Base-by-base conservation (phyloP, 2,113 vertebrate genomes). In the Myiopsitta monachus region DNA sequence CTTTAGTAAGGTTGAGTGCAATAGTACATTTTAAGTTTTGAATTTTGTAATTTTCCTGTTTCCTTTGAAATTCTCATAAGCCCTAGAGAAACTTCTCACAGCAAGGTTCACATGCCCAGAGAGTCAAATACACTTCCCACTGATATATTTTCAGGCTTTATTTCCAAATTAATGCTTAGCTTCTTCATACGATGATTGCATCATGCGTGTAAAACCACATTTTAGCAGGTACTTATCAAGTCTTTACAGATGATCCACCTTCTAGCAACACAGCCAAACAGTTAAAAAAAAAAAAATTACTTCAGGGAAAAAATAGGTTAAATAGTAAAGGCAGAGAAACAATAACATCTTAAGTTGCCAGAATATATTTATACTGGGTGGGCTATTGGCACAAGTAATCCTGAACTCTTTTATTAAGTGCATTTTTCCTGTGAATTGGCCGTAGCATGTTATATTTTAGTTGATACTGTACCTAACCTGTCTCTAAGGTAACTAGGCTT, bases 361-460 rank as follows among this genome's bases (percentile, higher is more conserved):
- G 43, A 62, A 41, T 83, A 44, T 88, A 66, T 93, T 97, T 96
- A 86, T 94, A 79, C 30, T 78, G 81, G 89, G 92, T 92, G 90
- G 92, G 85, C 93, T 89, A 18, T 72, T 95, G 92, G 75, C 85
- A 91, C 47, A 31, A 61, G 14, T 74, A 77, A 77, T 69, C 61
- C 74, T 80, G 55, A 81, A 67, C 63, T 54, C 47, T 69, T 87
- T 92, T 76, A 82, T 82, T 76, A 90, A 95, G 89, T 95, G 78
- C 22, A 64, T 95, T 96, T 97, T 96, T 96, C 95, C 94, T 97
- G 82, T 83, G 62, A 63, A 67, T 90, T 93, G 75, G 63, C 88
- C 81, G 59, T 66, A 74, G 85, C 12, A 18, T 62, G 51, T 54
- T 92, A 33, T 83, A 73, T 95, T 94, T 93, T 24, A 43, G 84